A percentile compares a stretch with the other conserved stretches of the same genome.
phyloP scores from a whole-genome alignment of 2,797 vertebrate genomes.

The Rhynchotus rufescens region DNA sequence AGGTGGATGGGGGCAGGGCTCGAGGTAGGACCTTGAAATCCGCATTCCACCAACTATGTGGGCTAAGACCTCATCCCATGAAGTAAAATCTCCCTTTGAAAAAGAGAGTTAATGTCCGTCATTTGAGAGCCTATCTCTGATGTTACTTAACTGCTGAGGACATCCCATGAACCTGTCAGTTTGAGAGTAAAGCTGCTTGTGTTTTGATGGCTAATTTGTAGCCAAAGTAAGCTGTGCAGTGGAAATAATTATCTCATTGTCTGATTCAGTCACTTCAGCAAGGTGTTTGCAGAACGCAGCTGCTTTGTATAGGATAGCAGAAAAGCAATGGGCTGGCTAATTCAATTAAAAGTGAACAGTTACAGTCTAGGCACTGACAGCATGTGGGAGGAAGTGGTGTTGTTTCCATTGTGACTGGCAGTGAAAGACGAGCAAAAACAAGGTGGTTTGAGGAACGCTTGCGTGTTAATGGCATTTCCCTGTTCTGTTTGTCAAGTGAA shows the following conservation, averaged over 20 bases:
- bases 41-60: neutral
- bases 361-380: slow-evolving; percentile 66
- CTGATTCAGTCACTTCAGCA: slow-evolving; percentile 25
- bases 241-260: slow-evolving; percentile 72
- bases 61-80: neutral
- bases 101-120: neutral
- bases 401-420: slow-evolving; percentile 81
- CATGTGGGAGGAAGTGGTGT: slow-evolving; percentile 81
- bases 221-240: slow-evolving; percentile 18
- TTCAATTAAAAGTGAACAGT: slow-evolving; percentile 55
- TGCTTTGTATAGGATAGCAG: slow-evolving; percentile 41
- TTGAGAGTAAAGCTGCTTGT: neutral
- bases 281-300: slow-evolving; percentile 39
- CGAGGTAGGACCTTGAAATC: neutral
- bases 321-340: slow-evolving; percentile 56
- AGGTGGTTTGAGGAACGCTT: slow-evolving; percentile 75
- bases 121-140: neutral
- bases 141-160: neutral
- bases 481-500: slow-evolving; percentile 78
- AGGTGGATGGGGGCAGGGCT: neutral
- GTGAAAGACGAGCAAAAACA: slow-evolving; percentile 73
- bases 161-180: neutral
- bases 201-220: slow-evolving; percentile 42
- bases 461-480: slow-evolving; percentile 82
- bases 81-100: neutral